Conservation (phyloP, 23 tunicate species). For the Diplosoma virens region DNA sequence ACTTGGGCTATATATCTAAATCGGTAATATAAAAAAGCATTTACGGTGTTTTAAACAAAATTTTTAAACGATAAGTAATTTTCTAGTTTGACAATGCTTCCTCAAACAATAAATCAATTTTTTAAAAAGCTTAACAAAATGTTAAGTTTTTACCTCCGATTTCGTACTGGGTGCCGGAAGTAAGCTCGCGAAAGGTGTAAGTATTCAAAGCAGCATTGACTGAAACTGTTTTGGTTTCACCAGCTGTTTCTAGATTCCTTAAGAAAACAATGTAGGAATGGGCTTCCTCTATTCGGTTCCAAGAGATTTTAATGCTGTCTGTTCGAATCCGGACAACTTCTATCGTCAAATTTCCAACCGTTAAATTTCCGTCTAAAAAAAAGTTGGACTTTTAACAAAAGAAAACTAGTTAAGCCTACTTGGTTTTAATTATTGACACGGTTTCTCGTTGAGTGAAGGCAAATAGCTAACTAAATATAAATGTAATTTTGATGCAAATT, state of each 20-base stretch:
- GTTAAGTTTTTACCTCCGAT: conserved; percentile 14
- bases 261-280: conserved; percentile 9
- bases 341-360: background rate
- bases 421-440: too few relatives aligned
- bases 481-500: too few relatives aligned
- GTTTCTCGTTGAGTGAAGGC: too few relatives aligned
- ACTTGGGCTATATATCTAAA: too few relatives aligned
- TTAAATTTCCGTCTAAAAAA: background rate
- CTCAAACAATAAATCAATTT: too few relatives aligned
- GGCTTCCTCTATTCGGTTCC: background rate
- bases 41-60: too few relatives aligned
- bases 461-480: too few relatives aligned
- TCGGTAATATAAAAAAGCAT: too few relatives aligned
- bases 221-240: background rate
- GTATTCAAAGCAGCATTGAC: background rate
- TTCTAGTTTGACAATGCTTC: too few relatives aligned
- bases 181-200: background rate
- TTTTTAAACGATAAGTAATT: too few relatives aligned
- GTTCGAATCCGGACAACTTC: background rate
- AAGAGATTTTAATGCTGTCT: background rate
- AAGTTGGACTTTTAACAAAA: background rate
- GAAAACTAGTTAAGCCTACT: background rate
- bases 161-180: conserved; percentile 1
- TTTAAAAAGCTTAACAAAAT: too few relatives aligned
- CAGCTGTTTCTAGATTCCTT: background rate